Conservation (phyloP, 2,113 vertebrate genomes). For the Podarcis raffonei region DNA sequence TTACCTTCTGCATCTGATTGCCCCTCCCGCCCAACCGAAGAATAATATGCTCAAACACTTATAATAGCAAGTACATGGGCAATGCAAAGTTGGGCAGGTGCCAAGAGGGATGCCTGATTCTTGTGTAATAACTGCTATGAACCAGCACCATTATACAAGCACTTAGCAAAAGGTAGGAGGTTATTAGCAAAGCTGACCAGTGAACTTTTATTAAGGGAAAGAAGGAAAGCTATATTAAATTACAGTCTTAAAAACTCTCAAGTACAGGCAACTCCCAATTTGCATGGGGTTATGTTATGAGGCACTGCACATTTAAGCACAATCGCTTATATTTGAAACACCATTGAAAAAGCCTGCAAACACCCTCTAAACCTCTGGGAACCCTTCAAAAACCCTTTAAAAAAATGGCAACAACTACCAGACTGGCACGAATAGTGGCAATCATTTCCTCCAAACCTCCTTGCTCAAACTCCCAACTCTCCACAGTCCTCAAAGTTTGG, state of each 20-base stretch:
- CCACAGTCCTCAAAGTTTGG: too few species aligned
- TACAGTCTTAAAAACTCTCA: background rate
- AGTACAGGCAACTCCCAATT: too few species aligned
- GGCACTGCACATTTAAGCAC: too few species aligned
- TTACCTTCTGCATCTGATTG: background rate
- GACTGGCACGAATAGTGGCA: too few species aligned
- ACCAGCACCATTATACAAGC: background rate
- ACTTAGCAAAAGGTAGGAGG: background rate
- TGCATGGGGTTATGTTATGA: too few species aligned
- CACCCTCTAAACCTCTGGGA: too few species aligned
- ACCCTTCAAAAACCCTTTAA: too few species aligned
- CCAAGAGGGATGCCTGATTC: background rate
- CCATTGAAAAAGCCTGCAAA: too few species aligned
- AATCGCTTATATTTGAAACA: too few species aligned
- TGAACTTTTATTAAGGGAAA: background rate
- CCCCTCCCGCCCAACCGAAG: background rate
- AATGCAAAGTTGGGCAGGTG: background rate
- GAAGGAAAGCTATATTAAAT: slow-evolving; percentile 39
- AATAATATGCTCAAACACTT: background rate
- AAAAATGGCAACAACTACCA: too few species aligned
- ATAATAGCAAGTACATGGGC: background rate
- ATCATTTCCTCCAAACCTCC: too few species aligned
- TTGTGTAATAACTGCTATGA: background rate
- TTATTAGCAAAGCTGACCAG: background rate
- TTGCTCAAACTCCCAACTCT: too few species aligned